These are phyloP conservation scores for Mastomys coucha DNA, from an alignment of 2,113 vertebrate species.

Conservation along the genomic window DNA sequence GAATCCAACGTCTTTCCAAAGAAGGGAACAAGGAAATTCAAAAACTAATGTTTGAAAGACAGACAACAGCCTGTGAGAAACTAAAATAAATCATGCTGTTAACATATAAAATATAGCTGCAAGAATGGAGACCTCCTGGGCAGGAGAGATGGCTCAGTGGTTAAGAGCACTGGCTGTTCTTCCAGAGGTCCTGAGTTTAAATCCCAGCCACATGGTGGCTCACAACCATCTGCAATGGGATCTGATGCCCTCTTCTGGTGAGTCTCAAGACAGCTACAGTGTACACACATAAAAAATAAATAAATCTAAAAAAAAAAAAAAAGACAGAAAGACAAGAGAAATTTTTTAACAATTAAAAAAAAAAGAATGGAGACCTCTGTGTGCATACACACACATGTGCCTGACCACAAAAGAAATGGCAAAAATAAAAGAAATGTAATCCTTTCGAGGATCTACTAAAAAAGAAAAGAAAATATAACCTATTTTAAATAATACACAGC, in stretches of 20 bases:
- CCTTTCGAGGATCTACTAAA: conserved; percentile 23
- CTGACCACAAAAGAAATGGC: background rate
- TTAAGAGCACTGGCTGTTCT: too few species aligned
- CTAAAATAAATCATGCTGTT: conserved; percentile 37
- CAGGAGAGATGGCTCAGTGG: too few species aligned
- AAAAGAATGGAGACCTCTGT: background rate
- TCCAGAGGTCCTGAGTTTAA: too few species aligned
- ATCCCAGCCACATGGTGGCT: too few species aligned
- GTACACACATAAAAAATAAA: too few species aligned
- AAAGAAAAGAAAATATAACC: conserved; percentile 17
- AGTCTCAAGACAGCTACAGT: too few species aligned
- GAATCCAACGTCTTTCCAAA: background rate
- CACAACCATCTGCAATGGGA: too few species aligned
- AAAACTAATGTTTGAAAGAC: conserved; percentile 37
- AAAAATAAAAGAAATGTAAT: conserved; percentile 39
- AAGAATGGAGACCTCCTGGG: background rate
- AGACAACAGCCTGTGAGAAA: conserved; percentile 53
- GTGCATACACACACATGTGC: too few species aligned
- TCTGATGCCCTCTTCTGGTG: too few species aligned
- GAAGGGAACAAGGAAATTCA: conserved; percentile 35
- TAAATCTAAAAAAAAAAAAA: too few species aligned
- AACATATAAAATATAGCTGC: conserved; percentile 44
- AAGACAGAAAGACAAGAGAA: too few species aligned
- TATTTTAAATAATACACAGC: conserved; percentile 43
- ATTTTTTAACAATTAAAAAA: too few species aligned